Evolutionary conservation across 2,888 invertebrate species (phyloP), one percentile per base, ranked within the genome.

Genomic region (Lasioglossum vierecki): DNA sequence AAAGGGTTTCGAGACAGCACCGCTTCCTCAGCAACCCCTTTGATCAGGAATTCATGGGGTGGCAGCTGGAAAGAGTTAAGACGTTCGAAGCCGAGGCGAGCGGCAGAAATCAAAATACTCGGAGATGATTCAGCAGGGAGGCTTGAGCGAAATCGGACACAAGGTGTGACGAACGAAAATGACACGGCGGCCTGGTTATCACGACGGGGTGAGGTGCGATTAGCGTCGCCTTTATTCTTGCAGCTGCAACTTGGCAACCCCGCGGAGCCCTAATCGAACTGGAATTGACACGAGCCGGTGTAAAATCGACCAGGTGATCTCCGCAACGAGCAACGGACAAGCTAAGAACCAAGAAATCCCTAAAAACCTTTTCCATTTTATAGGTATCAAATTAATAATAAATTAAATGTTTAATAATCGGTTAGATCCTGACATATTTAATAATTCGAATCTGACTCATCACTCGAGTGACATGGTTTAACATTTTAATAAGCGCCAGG

Each of bases 111-210:
- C 72, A 80, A 80, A 76, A 76, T 44, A 75, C 71, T 68, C 63
- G 41, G 73, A 63, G 35, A 53, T 85, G 85, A 85, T 80, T 85
- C 85, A 84, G 84, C 85, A 49, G 39, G 44, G 76, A 83, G 35
- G 70, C 35, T 15, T 15, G 46, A 66, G 15, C 49, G 60, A 82
- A 44, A 57, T 46, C 68, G 66, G 30, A 63, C 83, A 79, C 85
- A 77, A 77, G 80, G 80, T 83, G 85, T 84, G 84, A 85, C 84
- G 84, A 84, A 85, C 66, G 79, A 85, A 85, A 84, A 76, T 85
- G 84, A 80, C 84, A 85, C 78, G 80, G 74, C 53, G 76, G 77
- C 76, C 80, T 84, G 84, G 79, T 85, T 85, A 85, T 72, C 84
- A 66, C 74, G 77, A 66, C 84, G 80, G 77, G 80, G 85, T 30